Conservation (phyloP, 2,797 vertebrate species). For the Coccyzus lansbergi region DNA sequence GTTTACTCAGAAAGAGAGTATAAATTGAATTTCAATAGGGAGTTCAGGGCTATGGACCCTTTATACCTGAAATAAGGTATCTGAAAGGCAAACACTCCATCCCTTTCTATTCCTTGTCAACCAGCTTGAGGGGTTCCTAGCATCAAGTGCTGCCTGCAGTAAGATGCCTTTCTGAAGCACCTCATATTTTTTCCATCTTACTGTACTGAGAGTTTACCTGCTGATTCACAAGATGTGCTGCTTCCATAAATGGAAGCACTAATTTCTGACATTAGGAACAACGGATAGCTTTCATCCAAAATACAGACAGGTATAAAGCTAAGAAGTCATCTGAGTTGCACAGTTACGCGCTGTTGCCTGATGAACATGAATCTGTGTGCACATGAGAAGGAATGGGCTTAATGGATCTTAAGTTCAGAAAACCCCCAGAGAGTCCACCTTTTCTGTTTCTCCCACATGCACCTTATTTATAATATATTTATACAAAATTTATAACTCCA, state of each 20-base stretch:
- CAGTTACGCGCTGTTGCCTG: neutral
- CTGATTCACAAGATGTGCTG: neutral
- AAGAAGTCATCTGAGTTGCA: neutral
- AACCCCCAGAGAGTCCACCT: accelerated
- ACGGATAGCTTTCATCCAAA: neutral
- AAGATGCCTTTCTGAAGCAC: neutral
- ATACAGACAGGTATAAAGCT: neutral
- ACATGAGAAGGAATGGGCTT: neutral
- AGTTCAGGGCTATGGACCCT: neutral
- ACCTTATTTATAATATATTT: neutral
- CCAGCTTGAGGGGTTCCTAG: neutral
- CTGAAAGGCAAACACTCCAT: neutral
- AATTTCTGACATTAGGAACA: neutral
- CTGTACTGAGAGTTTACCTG: neutral
- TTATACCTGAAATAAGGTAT: neutral
- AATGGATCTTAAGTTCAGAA: neutral
- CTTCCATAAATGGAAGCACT: neutral
- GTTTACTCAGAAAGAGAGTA: neutral
- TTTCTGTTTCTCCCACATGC: neutral
- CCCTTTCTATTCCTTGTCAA: neutral
- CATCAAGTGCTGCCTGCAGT: neutral
- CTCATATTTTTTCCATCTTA: neutral
- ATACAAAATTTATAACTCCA: neutral
- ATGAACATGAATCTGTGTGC: neutral
- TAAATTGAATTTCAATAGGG: neutral